A percentile compares a stretch with the other conserved stretches of the same genome.
Evolutionary conservation across 2,113 vertebrate genomes (phyloP).

Genomic region (Oncorhynchus tshawytscha): DNA sequence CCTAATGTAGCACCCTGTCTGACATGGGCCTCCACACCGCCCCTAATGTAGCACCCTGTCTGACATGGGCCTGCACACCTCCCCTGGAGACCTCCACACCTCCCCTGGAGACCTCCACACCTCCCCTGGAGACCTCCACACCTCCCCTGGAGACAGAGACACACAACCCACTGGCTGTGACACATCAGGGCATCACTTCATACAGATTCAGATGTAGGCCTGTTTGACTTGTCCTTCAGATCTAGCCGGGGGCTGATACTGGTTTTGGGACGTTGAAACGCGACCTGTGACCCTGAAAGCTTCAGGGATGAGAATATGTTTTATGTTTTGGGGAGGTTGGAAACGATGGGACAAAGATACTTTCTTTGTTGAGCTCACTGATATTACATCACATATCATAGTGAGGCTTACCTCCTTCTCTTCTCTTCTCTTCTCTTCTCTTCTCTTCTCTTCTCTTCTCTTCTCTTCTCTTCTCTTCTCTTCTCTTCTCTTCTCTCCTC

Average conservation of each 20-base stretch:
- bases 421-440: neutral
- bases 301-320: neutral
- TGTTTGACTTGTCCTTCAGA: constrained; percentile 12
- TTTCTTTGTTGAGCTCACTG: neutral
- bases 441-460: accelerated
- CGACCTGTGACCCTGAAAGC: neutral
- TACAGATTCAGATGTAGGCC: constrained; percentile 44
- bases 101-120: constrained; percentile 13
- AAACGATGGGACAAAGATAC: neutral
- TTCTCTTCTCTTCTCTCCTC: neutral
- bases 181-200: constrained; percentile 48
- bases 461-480: no score
- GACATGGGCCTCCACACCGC: no score
- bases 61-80: no score
- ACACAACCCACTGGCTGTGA: constrained; percentile 27
- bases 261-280: neutral
- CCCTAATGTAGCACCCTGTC: no score
- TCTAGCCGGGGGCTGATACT: neutral
- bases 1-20: no score
- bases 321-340: neutral
- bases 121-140: constrained; percentile 22
- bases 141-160: constrained; percentile 40
- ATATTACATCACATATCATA: no score
- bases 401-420: no score
- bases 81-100: constrained; percentile 19